Base-by-base conservation (phyloP, 2,113 vertebrate genomes). In the Platysternon megacephalum region DNA sequence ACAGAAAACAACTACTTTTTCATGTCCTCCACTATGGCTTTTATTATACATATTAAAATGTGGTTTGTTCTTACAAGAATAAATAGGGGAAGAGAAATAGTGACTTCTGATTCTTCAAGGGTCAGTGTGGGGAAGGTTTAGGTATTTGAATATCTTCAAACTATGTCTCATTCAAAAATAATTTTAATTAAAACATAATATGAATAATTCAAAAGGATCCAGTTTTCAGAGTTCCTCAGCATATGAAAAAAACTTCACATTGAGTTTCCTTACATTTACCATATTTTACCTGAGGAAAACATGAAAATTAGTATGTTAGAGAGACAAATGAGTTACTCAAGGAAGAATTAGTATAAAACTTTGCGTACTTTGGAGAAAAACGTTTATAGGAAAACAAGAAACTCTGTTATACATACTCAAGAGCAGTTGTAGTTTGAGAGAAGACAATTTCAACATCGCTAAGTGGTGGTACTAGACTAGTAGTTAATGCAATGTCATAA, bases 401-500 rank as follows among this genome's bases (percentile, higher is more conserved):
- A 94, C 51, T 5, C 94, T 95, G 88, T 94, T 78, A 51, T 85
- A 52, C 65, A 46, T 0, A 2, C 42, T 91, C 74, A n/a, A 82
- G 85, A 95, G 79, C 93, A 95, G 84, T 94, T 92, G 72, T 12
- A 61, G 95, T 94, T 93, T 46, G 89, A 91, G 76, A 96, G 24
- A 84, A 84, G 81, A 86, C 94, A 93, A 95, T 95, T 97, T 96
- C 94, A 89, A 92, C 85, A 26, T 93, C 82, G 86, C 88, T 97
- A 97, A 97, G 95, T 61, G 89, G 87, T 97, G 97, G 95, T 97
- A 97, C 94, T 84, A 95, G 86, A 97, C 84, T 96, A 97, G 91
- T 89, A 97, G 97, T 97, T 97, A 98, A 97, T 87, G 89, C 91
- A 91, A 94, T 95, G 86, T 92, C 96, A 96, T 96, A 97, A 97